Conservation (phyloP, 1,140 invertebrate species). For the Pomacea maculata region DNA sequence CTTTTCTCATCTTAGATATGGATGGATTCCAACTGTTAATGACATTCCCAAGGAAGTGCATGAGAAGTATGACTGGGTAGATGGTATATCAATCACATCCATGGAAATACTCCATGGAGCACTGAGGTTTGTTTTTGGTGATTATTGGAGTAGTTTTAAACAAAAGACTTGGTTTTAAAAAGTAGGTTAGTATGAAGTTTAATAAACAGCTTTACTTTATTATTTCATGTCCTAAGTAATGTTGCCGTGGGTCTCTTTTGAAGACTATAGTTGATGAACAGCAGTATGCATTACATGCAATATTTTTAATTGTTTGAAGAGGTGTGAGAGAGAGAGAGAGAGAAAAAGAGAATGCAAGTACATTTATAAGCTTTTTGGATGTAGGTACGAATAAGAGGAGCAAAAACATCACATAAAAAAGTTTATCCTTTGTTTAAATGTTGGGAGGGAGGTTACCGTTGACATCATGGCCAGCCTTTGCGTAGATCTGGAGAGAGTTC, state of each 20-base stretch:
- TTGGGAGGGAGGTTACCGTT: no score
- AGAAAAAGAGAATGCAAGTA: no score
- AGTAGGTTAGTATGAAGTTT: no score
- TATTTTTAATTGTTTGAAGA: neutral
- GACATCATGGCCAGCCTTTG: no score
- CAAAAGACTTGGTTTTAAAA: no score
- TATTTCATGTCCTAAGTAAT: no score
- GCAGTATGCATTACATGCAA: neutral
- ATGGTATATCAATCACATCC: conserved; percentile 60
- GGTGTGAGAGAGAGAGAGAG: no score
- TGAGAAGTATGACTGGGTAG: conserved; percentile 58
- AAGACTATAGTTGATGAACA: neutral
- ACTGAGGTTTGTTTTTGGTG: conserved; percentile 41
- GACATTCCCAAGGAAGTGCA: conserved; percentile 52
- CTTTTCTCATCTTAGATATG: conserved; percentile 49
- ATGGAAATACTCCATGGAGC: conserved; percentile 65
- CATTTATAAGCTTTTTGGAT: no score
- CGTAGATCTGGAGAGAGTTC: no score
- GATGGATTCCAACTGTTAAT: conserved; percentile 56
- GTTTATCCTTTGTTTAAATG: neutral
- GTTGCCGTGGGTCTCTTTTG: neutral
- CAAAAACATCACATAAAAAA: no score
- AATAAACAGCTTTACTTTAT: no score
- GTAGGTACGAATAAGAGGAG: neutral
- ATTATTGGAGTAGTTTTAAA: no score